phyloP scores from a whole-genome alignment of 2,797 vertebrate genomes.

The Microtus obscurus region DNA sequence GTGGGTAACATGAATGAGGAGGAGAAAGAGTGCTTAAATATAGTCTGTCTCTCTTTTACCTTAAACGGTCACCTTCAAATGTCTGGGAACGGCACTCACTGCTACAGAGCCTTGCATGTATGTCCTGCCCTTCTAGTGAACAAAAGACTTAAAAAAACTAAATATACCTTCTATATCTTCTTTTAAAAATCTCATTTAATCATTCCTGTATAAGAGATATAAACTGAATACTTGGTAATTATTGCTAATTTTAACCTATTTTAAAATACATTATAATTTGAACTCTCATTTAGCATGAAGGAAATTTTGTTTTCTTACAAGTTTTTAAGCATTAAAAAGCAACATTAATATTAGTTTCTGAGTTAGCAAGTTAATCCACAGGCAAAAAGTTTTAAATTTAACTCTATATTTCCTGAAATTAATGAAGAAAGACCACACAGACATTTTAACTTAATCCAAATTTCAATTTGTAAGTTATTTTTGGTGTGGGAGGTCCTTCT shows the following conservation, averaged over 20 bases:
- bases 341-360: conserved; percentile 51
- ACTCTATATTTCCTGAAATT: conserved; percentile 58
- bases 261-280: conserved; percentile 38
- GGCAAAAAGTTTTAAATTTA: conserved; percentile 28
- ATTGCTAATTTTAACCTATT: conserved; percentile 6
- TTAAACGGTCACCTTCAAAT: background rate
- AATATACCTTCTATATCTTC: background rate
- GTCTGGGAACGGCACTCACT: background rate
- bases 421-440: background rate
- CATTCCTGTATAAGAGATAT: background rate
- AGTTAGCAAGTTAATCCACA: conserved; percentile 49
- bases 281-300: conserved; percentile 30
- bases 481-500: too few relatives aligned
- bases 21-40: background rate
- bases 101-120: background rate
- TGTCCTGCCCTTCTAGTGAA: background rate
- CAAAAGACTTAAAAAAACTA: background rate
- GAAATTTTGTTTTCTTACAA: conserved; percentile 42
- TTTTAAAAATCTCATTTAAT: background rate
- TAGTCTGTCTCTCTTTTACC: too few relatives aligned
- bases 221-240: background rate
- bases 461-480: conserved; percentile 63
- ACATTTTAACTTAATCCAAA: background rate
- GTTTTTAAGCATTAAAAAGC: conserved; percentile 49
- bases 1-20: too few relatives aligned